Conservation (phyloP, 2,888 invertebrate species). For the Heteromyza rotundicornis region DNA sequence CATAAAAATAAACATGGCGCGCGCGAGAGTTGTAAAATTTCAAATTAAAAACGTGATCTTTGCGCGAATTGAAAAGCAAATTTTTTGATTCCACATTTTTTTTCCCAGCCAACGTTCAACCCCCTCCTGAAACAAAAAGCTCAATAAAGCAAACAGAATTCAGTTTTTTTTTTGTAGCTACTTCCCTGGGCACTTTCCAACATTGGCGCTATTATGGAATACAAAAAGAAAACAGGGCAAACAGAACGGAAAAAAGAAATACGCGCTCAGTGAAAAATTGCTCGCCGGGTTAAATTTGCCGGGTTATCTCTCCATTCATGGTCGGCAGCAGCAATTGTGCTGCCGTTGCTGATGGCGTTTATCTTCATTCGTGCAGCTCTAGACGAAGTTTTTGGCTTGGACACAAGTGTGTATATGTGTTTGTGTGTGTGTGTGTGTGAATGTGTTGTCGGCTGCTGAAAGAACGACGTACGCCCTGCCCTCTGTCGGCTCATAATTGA, state of each 20-base stretch:
- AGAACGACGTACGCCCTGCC: too few relatives aligned
- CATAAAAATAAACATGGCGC: constrained; percentile 55
- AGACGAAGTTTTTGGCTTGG: constrained; percentile 42
- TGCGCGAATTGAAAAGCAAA: constrained; percentile 57
- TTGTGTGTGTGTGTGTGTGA: not conserved
- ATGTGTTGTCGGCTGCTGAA: not conserved
- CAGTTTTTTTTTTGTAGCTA: not conserved
- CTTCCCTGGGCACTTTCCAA: constrained; percentile 22
- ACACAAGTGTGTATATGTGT: constrained; percentile 34
- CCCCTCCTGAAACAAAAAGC: constrained; percentile 45
- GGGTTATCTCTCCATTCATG: constrained; percentile 55
- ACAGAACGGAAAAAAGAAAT: constrained; percentile 17
- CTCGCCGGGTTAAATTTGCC: constrained; percentile 38
- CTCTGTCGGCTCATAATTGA: constrained; percentile 52
- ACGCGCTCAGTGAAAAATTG: constrained; percentile 52
- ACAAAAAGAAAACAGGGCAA: constrained; percentile 32
- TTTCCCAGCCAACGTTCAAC: not conserved
- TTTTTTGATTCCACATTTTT: constrained; percentile 53
- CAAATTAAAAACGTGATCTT: constrained; percentile 61
- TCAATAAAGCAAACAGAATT: constrained; percentile 45
- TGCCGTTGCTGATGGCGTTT: constrained; percentile 28
- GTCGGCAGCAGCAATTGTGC: constrained; percentile 2
- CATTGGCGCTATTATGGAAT: constrained; percentile 47
- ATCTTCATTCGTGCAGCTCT: constrained; percentile 48
- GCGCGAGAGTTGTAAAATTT: constrained; percentile 57